phyloP scores from a whole-genome alignment of 2,888 invertebrate genomes.

The Conomelus anceps region DNA sequence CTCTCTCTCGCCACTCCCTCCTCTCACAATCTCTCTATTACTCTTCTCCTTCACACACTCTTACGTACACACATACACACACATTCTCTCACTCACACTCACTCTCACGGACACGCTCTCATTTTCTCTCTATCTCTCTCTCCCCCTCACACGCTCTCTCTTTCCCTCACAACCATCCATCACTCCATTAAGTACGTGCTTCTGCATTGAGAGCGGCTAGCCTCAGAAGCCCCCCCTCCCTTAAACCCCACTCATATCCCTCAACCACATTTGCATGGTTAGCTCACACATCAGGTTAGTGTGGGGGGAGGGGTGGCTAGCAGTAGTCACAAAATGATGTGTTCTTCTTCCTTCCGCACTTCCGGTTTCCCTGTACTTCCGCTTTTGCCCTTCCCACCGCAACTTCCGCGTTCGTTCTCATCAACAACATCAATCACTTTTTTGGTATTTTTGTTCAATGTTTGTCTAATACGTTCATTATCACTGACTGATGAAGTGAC shows the following conservation, averaged over 20 bases:
- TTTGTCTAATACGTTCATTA: too few species aligned
- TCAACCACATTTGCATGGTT: not conserved
- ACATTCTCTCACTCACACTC: too few species aligned
- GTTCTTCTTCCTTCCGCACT: not conserved
- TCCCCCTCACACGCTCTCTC: too few species aligned
- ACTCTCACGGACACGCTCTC: too few species aligned
- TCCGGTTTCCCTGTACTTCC: not conserved
- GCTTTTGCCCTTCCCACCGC: not conserved
- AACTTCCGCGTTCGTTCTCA: not conserved
- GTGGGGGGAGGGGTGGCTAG: not conserved
- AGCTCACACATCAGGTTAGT: not conserved
- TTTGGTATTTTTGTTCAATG: too few species aligned
- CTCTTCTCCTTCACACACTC: too few species aligned
- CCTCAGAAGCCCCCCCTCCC: not conserved
- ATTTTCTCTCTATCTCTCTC: too few species aligned
- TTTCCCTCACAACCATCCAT: too few species aligned
- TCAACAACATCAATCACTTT: not conserved
- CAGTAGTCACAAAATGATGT: not conserved
- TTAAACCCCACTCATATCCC: not conserved
- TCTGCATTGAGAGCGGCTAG: not conserved
- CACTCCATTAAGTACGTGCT: not conserved
- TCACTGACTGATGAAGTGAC: too few species aligned
- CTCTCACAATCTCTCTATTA: too few species aligned
- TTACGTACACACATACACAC: too few species aligned
- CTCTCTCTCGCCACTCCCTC: too few species aligned